These are phyloP conservation scores for Prorops nasuta DNA, from an alignment of 1,140 invertebrate species.

Conservation along the genomic window DNA sequence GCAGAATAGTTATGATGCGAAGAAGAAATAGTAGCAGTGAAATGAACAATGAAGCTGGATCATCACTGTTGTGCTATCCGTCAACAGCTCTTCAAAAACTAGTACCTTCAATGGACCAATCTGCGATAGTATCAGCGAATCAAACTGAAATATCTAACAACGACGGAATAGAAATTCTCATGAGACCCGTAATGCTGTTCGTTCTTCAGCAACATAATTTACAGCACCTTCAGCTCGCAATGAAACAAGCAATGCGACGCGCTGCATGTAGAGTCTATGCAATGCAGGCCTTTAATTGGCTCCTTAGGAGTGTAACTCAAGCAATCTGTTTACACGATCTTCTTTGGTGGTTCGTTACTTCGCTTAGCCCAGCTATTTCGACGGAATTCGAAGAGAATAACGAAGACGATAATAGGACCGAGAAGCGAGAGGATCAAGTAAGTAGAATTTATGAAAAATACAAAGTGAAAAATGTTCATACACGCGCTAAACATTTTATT, in stretches of 20 bases:
- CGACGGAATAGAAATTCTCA: conserved; percentile 56
- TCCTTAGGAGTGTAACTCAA: conserved; percentile 88
- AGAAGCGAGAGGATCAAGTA: conserved; percentile 61
- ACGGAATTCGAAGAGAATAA: conserved; percentile 44
- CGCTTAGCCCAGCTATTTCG: conserved; percentile 58
- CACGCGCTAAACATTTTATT: conserved; percentile 1
- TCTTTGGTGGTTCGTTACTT: conserved; percentile 92
- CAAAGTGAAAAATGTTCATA: background rate
- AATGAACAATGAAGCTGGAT: conserved; percentile 63
- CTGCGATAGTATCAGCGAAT: conserved; percentile 54
- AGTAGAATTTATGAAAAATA: conserved; percentile 18
- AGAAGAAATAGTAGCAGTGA: conserved; percentile 74
- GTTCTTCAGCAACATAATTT: conserved; percentile 84
- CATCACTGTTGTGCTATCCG: conserved; percentile 79
- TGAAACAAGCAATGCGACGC: conserved; percentile 79
- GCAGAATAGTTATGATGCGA: conserved; percentile 63
- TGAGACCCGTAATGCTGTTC: conserved; percentile 78
- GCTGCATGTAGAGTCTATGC: conserved; percentile 85
- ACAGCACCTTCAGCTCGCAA: conserved; percentile 74
- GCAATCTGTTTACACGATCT: conserved; percentile 88
- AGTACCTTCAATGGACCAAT: conserved; percentile 63
- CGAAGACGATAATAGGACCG: conserved; percentile 57
- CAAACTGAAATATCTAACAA: conserved; percentile 44
- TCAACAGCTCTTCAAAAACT: conserved; percentile 75
- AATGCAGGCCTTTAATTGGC: conserved; percentile 93